Evolutionary conservation across 2,113 vertebrate species (phyloP), one percentile per base, ranked within the genome.

Genomic region (Vulpes lagopus): DNA sequence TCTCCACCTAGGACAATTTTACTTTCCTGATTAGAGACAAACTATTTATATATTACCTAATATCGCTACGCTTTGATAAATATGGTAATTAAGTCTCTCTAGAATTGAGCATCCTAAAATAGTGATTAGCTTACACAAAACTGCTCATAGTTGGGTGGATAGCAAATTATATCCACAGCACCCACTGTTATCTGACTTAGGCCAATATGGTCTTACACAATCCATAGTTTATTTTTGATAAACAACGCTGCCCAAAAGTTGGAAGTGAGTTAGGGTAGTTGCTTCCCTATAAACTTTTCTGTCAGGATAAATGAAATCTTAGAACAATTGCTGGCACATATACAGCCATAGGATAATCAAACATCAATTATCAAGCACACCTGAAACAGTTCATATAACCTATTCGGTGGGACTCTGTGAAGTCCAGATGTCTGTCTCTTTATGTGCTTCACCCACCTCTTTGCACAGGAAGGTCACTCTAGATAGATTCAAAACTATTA

Each of bases 201-300:
- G 38, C 27, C 15, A 16, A 74, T 81, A 65, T 95, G 51, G 4
- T 84, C n/a, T 81, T 94, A 6, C 23, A 20, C 38, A 94, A 83
- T 57, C 1, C 32, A 71, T 88, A 60, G n/a, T 71, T 67, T 93
- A 82, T 76, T 93, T 91, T 93, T 91, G n/a, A 69, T 81, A 79
- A 8, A n/a, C 14, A 71, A 60, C 25, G 8, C 25, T 88, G 14
- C 25, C 12, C 12, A 76, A 65, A 90, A 78, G 5, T 62, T 88
- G 27, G 64, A 20, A 11, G 49, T 55, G n/a, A n/a, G 57, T 35
- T 85, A 62, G 5, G 14, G 3, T 84, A 87, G 17, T 67, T 74
- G 19, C 30, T 91, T 95, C 55, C 27, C n/a, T n/a, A 62, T 80
- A 62, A 65, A 67, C n/a, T 51, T 86, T 81, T 85, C 96, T 81